Conservation (phyloP, 2,113 vertebrate species). For the Gymnobelideus leadbeateri region DNA sequence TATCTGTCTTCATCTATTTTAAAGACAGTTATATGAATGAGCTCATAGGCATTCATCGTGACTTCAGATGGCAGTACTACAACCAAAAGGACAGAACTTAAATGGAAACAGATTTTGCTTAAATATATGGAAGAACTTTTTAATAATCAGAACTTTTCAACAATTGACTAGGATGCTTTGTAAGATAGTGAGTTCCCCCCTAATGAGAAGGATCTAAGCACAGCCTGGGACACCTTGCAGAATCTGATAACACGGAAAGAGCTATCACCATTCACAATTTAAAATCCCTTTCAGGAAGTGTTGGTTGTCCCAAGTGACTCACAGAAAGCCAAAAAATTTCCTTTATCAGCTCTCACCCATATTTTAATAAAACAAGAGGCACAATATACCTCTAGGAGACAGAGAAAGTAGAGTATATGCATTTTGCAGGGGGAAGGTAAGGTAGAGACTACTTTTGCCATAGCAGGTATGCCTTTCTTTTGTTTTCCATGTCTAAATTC, state of each 20-base stretch:
- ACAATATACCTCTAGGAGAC: background rate
- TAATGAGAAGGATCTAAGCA: background rate
- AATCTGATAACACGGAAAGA: background rate
- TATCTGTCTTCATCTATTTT: too few species aligned
- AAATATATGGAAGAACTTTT: background rate
- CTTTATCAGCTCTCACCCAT: background rate
- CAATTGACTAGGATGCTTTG: background rate
- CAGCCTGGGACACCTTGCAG: background rate
- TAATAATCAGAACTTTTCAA: background rate
- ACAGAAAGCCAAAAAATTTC: background rate
- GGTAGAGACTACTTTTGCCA: background rate
- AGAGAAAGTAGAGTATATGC: background rate
- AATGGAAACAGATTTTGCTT: background rate
- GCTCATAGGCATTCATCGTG: background rate
- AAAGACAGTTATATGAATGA: background rate
- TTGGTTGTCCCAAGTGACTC: background rate
- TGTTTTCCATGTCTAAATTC: background rate
- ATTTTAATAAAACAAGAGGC: background rate
- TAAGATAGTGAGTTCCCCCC: background rate
- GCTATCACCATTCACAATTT: background rate
- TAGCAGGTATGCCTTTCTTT: background rate
- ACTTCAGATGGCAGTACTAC: background rate
- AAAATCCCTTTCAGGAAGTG: background rate
- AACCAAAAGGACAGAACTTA: background rate
- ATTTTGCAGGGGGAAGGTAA: background rate